Evolutionary conservation across 2,797 vertebrate genomes (phyloP), one percentile per base, ranked within the genome.

Genomic region (Avahi laniger): DNA sequence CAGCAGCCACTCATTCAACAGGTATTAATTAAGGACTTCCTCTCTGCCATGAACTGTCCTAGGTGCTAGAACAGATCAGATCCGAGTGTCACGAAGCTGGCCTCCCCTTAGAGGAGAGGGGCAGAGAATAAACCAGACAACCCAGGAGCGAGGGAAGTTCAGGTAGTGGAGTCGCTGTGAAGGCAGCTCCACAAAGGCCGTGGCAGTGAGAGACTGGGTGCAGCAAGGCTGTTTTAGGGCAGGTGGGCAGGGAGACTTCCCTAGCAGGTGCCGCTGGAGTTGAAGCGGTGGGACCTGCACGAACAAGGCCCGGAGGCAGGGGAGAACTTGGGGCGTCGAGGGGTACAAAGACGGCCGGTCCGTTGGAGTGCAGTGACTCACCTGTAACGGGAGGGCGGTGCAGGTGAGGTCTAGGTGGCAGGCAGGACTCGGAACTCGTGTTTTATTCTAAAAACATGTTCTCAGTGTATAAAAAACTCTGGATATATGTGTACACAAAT

Each of bases 381-480:
- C 14, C 61, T n/a, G 7, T 2, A 9, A 15, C 30, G 46, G 14
- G 6, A 57, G 18, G 35, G 28, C 46, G 38, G 10, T 24, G 18
- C 2, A 2, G 46, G 59, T 20, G 59, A 13, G 38, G 0, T 69
- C 72, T 89, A 43, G 91, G 82, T 18, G 0, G 48, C 10, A 54
- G 70, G 59, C 50, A 61, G 41, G 63, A 8, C 67, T 82, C 7
- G 5, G 75, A 59, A 85, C 63, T 48, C n/a, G 6, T 35, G 26
- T 84, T 91, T 75, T 17, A 35, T 54, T 80, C 57, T 63, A 48
- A 57, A 91, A 69, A 61, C 50, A 69, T 43, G 30, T 52, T 94
- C 48, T 89, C 4, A 7, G 17, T 28, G 26, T 67, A 5, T 35
- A 33, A 67, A 85, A 61, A 30, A 63, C 30, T 15, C 61, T 33